phyloP scores from a whole-genome alignment of 2,113 vertebrate species.

The Sturnus vulgaris region DNA sequence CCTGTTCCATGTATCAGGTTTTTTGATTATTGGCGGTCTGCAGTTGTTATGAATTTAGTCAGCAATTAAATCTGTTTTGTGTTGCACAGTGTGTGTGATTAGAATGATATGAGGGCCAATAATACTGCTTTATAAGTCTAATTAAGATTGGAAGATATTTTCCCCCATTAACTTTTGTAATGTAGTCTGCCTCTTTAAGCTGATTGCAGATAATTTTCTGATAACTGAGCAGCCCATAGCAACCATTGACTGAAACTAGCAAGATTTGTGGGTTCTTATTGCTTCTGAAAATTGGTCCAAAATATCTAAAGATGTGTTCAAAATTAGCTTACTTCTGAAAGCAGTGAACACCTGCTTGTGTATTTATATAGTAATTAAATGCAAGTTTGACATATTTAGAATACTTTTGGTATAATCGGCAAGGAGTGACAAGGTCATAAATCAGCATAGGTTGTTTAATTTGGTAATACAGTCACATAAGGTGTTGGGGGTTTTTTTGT shows the following conservation, averaged over 20 bases:
- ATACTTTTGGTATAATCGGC: neutral
- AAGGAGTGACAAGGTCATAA: neutral
- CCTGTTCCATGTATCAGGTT: neutral
- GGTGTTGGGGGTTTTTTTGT: accelerated
- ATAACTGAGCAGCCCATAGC: neutral
- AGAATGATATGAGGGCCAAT: neutral
- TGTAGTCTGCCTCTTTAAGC: neutral
- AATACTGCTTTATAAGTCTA: neutral
- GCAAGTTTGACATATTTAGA: neutral
- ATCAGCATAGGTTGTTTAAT: neutral
- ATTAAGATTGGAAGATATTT: neutral
- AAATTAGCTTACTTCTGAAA: neutral
- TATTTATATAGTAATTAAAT: neutral
- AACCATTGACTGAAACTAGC: neutral
- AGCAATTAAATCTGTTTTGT: neutral
- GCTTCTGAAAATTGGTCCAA: neutral
- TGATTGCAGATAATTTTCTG: neutral
- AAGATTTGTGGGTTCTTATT: neutral
- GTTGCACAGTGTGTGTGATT: neutral
- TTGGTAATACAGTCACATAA: neutral
- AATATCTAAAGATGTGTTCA: neutral
- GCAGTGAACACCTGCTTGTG: neutral
- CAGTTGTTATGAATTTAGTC: neutral
- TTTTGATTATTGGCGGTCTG: neutral
- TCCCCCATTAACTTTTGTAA: neutral